Conservation (phyloP, 2,113 vertebrate genomes). For the Poicephalus meyeri region DNA sequence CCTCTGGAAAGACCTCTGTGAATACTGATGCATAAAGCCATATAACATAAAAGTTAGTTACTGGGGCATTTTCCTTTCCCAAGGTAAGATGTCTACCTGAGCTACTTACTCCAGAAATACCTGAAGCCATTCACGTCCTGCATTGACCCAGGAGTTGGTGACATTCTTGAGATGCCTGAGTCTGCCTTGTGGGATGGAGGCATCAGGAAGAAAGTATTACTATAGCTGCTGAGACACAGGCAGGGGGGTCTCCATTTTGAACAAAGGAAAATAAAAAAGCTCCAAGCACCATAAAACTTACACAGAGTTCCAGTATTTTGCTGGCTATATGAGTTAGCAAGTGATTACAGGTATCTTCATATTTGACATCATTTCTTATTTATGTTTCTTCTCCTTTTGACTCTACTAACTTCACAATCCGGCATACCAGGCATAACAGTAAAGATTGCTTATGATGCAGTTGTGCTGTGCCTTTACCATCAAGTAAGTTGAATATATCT, state of each 20-base stretch:
- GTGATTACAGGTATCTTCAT: not conserved
- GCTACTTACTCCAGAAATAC: not conserved
- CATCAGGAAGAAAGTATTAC: not conserved
- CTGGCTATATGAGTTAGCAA: not conserved
- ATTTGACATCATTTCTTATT: not conserved
- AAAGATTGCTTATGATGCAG: not conserved
- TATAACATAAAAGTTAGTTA: not conserved
- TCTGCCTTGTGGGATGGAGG: not conserved
- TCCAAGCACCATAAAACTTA: not conserved
- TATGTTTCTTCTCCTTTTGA: not conserved
- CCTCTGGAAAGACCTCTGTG: not conserved
- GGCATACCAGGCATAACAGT: not conserved
- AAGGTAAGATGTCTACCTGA: not conserved
- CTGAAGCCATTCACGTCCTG: not conserved
- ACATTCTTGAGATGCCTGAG: not conserved
- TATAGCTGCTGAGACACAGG: not conserved
- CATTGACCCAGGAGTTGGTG: not conserved
- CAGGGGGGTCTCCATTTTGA: not conserved
- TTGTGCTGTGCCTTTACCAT: not conserved
- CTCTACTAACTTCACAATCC: not conserved
- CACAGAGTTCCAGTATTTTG: not conserved
- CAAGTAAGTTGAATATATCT: not conserved
- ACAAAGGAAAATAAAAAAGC: not conserved
- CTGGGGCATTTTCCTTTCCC: not conserved
- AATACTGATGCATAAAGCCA: not conserved